Evolutionary conservation across 2,113 vertebrate genomes (phyloP).

Genomic region (Neodon shergylaensis): DNA sequence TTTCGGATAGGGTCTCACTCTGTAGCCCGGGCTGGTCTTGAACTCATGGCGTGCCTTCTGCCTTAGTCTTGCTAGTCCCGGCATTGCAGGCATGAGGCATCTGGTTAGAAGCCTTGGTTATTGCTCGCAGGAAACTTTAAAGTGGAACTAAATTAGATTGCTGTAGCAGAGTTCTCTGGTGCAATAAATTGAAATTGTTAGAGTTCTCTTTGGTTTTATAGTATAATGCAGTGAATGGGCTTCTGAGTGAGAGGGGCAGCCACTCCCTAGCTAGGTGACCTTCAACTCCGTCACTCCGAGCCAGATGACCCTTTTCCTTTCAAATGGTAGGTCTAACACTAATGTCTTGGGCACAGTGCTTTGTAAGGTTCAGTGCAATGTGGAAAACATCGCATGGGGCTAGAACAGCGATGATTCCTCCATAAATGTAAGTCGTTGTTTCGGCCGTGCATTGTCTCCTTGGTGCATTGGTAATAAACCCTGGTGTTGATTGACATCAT

Average conservation of each 20-base stretch:
- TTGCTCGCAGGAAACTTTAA: not conserved
- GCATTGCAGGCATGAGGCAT: not conserved
- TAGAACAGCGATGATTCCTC: not conserved
- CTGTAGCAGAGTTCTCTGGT: slow-evolving; percentile 7
- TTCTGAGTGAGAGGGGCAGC: not conserved
- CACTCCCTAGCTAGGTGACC: not conserved
- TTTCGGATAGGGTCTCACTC: not conserved
- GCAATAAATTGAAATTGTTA: not conserved
- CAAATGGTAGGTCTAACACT: not conserved
- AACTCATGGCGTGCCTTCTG: not conserved
- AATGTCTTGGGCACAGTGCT: not conserved
- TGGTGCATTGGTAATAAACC: not conserved
- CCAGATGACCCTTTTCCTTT: not conserved
- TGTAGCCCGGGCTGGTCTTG: no score
- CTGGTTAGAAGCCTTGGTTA: not conserved
- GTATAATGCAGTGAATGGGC: not conserved
- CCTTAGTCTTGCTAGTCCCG: not conserved
- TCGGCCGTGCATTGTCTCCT: not conserved
- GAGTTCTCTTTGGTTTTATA: not conserved
- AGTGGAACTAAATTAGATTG: not conserved
- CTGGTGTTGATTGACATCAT: not conserved
- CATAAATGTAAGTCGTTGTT: not conserved
- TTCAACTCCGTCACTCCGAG: not conserved
- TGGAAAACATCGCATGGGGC: not conserved
- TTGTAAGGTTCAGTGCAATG: not conserved